Evolutionary conservation across 2,113 vertebrate species (phyloP).

Genomic region (Microcebus jonahi): DNA sequence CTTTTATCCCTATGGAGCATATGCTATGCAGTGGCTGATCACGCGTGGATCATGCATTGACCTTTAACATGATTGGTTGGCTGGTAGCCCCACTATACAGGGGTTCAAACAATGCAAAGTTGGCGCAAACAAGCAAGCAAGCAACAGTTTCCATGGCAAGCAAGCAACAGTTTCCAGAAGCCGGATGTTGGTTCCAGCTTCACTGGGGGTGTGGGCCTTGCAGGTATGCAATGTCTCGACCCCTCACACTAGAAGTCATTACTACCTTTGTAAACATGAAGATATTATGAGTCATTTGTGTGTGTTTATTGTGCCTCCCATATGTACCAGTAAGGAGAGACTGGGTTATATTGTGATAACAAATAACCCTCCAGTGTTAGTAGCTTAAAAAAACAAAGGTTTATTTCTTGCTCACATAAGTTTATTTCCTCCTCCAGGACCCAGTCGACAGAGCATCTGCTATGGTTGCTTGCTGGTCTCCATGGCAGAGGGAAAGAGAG

Average conservation of each 20-base stretch:
- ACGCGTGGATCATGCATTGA: too few relatives aligned
- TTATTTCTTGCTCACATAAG: not conserved
- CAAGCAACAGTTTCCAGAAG: too few relatives aligned
- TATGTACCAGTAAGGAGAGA: not conserved
- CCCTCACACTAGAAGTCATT: not conserved
- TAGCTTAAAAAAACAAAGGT: not conserved
- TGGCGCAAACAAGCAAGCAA: too few relatives aligned
- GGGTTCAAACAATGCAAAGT: too few relatives aligned
- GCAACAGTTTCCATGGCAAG: too few relatives aligned
- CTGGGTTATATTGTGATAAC: not conserved
- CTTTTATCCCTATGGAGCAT: too few relatives aligned
- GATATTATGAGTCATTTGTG: not conserved
- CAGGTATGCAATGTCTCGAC: too few relatives aligned
- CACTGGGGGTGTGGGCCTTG: too few relatives aligned
- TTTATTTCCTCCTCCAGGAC: not conserved
- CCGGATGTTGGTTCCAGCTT: too few relatives aligned
- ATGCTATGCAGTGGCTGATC: too few relatives aligned
- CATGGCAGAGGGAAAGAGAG: not conserved
- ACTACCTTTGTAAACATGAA: not conserved
- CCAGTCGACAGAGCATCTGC: not conserved
- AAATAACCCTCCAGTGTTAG: not conserved
- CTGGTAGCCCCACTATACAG: too few relatives aligned
- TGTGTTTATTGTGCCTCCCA: not conserved
- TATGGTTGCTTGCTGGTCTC: not conserved
- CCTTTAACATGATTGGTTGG: too few relatives aligned